A percentile compares a stretch with the other conserved stretches of the same genome.
Evolutionary conservation across 2,113 vertebrate genomes (phyloP).

Genomic region (Corvus moneduloides): DNA sequence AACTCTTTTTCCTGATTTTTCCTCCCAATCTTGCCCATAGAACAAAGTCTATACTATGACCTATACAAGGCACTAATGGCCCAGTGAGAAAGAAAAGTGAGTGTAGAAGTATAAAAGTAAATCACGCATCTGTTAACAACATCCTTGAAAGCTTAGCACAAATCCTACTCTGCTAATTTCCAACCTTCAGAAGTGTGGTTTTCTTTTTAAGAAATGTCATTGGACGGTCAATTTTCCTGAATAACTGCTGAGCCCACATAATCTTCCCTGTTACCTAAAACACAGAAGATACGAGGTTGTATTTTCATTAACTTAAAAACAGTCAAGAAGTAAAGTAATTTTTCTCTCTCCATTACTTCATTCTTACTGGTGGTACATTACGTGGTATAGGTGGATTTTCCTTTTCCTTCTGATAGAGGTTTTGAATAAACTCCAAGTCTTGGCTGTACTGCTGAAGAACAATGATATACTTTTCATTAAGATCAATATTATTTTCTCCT

Average conservation of each 20-base stretch:
- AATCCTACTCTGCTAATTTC: neutral
- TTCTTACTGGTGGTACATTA: constrained; percentile 78
- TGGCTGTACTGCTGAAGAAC: constrained; percentile 75
- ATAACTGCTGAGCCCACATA: constrained; percentile 82
- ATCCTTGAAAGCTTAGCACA: neutral
- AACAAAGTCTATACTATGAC: neutral
- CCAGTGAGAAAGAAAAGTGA: neutral
- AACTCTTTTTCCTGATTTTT: neutral
- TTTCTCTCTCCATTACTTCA: neutral
- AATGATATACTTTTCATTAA: constrained; percentile 68
- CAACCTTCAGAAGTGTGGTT: constrained; percentile 75
- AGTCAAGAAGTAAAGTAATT: neutral
- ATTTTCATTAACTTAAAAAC: neutral
- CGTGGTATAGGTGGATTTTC: constrained; percentile 75
- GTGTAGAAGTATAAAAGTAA: neutral
- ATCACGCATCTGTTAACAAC: neutral
- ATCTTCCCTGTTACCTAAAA: constrained; percentile 80
- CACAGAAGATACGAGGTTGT: neutral
- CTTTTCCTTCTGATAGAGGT: constrained; percentile 76
- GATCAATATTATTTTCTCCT: constrained; percentile 69
- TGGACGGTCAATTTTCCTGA: constrained; percentile 79
- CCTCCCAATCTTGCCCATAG: neutral
- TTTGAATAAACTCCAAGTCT: constrained; percentile 78
- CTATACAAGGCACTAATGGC: neutral
- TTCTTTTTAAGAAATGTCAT: constrained; percentile 81